Percentiles rank a stretch among this genome's conserved stretches.
phyloP scores from a whole-genome alignment of 2,888 invertebrate genomes.

The Empis stercorea region DNA sequence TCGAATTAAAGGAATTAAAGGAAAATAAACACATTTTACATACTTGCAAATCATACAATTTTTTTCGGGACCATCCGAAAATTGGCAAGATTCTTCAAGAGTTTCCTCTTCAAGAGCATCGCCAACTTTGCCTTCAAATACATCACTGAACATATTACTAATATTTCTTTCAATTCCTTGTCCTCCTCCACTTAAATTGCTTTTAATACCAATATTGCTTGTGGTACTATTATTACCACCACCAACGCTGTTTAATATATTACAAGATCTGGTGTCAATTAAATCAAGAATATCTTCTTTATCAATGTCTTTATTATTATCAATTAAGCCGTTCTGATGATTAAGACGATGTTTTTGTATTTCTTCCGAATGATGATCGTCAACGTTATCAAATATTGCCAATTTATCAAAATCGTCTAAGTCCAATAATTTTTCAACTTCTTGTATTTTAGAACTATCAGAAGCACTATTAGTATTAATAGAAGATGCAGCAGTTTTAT shows the following conservation, averaged over 20 bases:
- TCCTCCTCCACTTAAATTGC: background rate
- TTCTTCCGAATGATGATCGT: too few relatives aligned
- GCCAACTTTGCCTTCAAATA: conserved; percentile 23
- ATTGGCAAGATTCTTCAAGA: conserved; percentile 33
- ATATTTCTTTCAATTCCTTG: background rate
- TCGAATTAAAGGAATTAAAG: too few relatives aligned
- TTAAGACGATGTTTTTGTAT: too few relatives aligned
- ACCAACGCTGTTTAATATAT: conserved; percentile 9
- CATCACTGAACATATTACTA: conserved; percentile 22
- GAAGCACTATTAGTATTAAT: too few relatives aligned
- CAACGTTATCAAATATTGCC: too few relatives aligned
- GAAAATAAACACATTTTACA: conserved; percentile 23
- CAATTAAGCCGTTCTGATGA: background rate
- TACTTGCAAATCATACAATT: conserved; percentile 54
- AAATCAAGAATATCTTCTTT: conserved; percentile 1
- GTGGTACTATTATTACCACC: conserved; percentile 7
- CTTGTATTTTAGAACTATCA: too few relatives aligned
- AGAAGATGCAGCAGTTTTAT: too few relatives aligned
- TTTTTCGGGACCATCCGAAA: conserved; percentile 40
- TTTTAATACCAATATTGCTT: conserved; percentile 10
- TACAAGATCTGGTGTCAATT: background rate
- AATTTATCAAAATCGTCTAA: too few relatives aligned
- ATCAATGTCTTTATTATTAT: background rate
- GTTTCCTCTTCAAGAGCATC: conserved; percentile 28
- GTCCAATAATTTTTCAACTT: too few relatives aligned